A percentile compares a stretch with the other conserved stretches of the same genome.
phyloP scores from a whole-genome alignment of 2,113 vertebrate species.

The Andinoacara biseriatus region DNA sequence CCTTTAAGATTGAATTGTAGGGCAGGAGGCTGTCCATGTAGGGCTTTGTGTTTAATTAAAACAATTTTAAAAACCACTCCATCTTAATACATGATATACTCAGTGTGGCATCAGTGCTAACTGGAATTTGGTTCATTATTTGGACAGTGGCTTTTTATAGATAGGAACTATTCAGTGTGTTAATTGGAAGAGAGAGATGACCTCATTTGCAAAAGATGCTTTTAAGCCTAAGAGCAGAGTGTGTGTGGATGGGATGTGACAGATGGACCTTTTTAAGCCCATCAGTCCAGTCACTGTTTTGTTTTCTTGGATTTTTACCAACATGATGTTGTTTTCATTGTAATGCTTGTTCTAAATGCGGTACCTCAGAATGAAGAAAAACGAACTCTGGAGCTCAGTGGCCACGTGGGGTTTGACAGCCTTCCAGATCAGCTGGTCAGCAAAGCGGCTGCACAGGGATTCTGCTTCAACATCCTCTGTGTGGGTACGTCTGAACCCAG shows the following conservation, averaged over 20 bases:
- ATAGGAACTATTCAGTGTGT: slow-evolving; percentile 15
- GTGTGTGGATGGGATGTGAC: slow-evolving; percentile 10
- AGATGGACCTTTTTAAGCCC: background rate
- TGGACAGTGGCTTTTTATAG: slow-evolving; percentile 30
- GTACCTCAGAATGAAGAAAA: slow-evolving; percentile 86
- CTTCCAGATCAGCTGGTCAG: slow-evolving; percentile 97
- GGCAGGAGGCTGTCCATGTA: background rate
- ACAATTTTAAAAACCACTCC: background rate
- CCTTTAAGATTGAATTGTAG: too few species aligned
- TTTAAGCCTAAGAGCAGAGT: slow-evolving; percentile 26
- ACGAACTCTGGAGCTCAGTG: slow-evolving; percentile 86
- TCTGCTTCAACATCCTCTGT: slow-evolving; percentile 98
- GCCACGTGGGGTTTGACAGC: slow-evolving; percentile 95
- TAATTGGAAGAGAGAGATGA: slow-evolving; percentile 32
- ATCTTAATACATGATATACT: background rate
- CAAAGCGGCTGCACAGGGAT: slow-evolving; percentile 92
- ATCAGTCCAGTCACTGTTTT: background rate
- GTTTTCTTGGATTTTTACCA: background rate
- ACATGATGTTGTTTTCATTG: slow-evolving; percentile 1
- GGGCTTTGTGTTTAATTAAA: background rate
- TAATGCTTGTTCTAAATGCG: background rate
- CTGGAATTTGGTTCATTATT: background rate
- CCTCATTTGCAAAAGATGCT: slow-evolving; percentile 55
- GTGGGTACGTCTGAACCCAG: slow-evolving; percentile 85
- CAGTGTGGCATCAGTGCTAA: background rate